Percentiles rank a stretch among this genome's conserved stretches.
These are phyloP conservation scores for Brachionus sp. DNA, from an alignment of 1,140 invertebrate species.

Conservation along the genomic window DNA sequence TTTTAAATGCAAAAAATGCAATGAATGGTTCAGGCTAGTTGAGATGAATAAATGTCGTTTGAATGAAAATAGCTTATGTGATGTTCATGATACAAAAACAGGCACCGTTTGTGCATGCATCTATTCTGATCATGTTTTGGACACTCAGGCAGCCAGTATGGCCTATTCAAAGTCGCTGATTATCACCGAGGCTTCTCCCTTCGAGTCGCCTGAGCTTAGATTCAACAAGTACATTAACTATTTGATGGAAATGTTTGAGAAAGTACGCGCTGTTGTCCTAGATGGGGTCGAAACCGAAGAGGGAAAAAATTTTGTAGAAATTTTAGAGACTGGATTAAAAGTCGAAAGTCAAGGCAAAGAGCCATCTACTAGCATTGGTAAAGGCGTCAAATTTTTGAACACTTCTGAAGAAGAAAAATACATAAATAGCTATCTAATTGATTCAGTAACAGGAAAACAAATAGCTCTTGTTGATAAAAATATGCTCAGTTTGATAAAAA, in stretches of 20 bases:
- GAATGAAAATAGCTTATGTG: constrained; percentile 10
- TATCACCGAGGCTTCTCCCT: neutral
- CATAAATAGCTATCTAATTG: constrained; percentile 9
- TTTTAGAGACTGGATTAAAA: neutral
- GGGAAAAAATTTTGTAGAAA: neutral
- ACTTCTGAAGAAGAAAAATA: neutral
- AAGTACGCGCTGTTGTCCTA: neutral
- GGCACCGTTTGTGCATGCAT: constrained; percentile 9
- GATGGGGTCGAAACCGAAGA: neutral
- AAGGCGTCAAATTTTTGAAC: neutral
- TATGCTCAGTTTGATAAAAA: constrained; percentile 11
- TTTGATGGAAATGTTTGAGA: constrained; percentile 10
- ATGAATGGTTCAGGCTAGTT: constrained; percentile 28
- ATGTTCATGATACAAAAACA: neutral
- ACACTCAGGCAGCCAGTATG: neutral
- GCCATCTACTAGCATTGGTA: neutral
- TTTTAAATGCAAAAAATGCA: constrained; percentile 43
- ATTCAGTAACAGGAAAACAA: constrained; percentile 38
- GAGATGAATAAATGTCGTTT: constrained; percentile 19
- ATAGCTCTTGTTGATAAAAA: neutral
- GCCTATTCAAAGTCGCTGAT: neutral
- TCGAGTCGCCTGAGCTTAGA: constrained; percentile 1
- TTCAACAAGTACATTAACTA: constrained; percentile 18
- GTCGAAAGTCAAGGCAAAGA: neutral
- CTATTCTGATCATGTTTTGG: constrained; percentile 37